A percentile compares a stretch with the other conserved stretches of the same genome.
Evolutionary conservation across 2,113 vertebrate species (phyloP).

Genomic region (Coptodon rendalli): DNA sequence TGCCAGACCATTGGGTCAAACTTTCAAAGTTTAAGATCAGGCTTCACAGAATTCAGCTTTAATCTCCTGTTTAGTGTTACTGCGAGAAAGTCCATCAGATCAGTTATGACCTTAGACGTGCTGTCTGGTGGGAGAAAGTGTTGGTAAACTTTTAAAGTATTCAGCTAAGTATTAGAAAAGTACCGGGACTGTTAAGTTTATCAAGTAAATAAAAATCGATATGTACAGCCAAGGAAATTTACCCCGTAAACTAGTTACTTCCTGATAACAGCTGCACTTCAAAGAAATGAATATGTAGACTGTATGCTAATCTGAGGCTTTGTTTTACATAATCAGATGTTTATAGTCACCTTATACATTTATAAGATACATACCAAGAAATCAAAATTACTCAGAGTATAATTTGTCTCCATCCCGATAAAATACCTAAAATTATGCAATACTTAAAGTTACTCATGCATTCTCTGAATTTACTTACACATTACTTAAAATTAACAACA

Average conservation of each 20-base stretch:
- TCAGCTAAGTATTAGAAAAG: neutral
- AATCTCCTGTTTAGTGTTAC: neutral
- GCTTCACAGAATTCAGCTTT: neutral
- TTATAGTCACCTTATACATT: neutral
- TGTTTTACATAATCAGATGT: neutral
- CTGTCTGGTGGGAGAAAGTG: neutral
- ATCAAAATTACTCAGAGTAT: neutral
- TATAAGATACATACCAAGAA: neutral
- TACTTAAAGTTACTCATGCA: neutral
- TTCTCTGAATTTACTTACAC: neutral
- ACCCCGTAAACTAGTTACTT: accelerated
- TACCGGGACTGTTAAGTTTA: neutral
- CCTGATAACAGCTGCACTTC: neutral
- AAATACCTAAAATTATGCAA: neutral
- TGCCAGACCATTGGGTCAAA: neutral
- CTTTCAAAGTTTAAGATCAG: neutral
- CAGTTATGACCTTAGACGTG: neutral
- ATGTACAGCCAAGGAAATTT: neutral
- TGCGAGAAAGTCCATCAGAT: neutral
- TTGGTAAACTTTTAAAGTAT: neutral
- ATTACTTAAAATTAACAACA: neutral
- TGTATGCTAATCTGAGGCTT: neutral
- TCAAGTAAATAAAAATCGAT: accelerated
- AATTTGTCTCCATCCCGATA: neutral
- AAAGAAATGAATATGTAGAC: neutral